These are phyloP conservation scores for Zaprionus capensis DNA, from an alignment of 1,140 invertebrate species.

Conservation along the genomic window DNA sequence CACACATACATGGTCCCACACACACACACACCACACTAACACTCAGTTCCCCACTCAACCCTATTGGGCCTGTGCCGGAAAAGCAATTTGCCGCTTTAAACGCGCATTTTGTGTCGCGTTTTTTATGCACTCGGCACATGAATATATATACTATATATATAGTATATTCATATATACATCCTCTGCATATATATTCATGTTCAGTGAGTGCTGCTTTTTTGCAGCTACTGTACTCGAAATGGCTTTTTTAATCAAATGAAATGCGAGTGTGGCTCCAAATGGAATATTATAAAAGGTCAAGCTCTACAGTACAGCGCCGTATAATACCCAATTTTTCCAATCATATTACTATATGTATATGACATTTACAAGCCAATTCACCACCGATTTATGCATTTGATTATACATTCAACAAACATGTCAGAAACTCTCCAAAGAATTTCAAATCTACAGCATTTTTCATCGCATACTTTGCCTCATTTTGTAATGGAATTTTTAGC, in stretches of 20 bases:
- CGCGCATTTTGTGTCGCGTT: conserved; percentile 9
- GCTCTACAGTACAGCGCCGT: background rate
- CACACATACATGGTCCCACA: too few species aligned
- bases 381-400: too few species aligned
- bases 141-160: conserved; percentile 7
- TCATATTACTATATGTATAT: background rate
- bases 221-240: conserved; percentile 34
- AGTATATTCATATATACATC: background rate
- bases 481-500: background rate
- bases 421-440: background rate
- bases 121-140: conserved; percentile 2
- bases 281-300: conserved; percentile 56
- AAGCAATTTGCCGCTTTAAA: conserved; percentile 38
- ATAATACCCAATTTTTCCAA: background rate
- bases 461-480: background rate
- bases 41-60: too few species aligned
- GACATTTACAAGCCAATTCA: background rate
- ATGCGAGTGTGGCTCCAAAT: conserved; percentile 45
- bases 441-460: background rate
- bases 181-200: background rate
- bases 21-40: too few species aligned
- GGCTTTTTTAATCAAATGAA: conserved; percentile 67
- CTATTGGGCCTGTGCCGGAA: conserved; percentile 10
- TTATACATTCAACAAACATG: too few species aligned
- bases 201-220: conserved; percentile 11